Base-by-base conservation (phyloP, 2,888 invertebrate species). In the Euplagia quadripunctaria region DNA sequence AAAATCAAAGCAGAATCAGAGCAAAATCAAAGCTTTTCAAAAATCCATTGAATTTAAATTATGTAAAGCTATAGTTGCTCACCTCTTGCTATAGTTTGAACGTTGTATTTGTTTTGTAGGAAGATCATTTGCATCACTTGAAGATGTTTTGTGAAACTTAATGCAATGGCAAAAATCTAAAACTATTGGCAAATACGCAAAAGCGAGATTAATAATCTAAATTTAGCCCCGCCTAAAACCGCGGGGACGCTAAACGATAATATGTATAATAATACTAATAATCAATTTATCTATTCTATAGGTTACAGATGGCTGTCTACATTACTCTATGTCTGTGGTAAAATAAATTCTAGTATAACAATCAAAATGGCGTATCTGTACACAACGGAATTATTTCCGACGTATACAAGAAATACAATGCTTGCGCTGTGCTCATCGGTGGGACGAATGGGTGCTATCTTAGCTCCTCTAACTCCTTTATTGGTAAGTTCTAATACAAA, bases 331-430 rank as follows among this genome's bases (percentile, higher is more conserved):
- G 8, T 68, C 14, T n/a, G 68, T 14, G 55, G 68, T 8, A 14
- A 67, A 20, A 49, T 68, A 68, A 68, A 68, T 68, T 55, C 68
- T 9, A 55, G 55, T 42, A 68, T 68, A 16, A 68, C 68, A n/a
- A 68, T 68, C 55, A 69, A 71, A 20, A 67, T 71, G 43, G 66
- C 51, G 31, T 71, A n/a, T 11, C n/a, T 76, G 8, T 73, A 73
- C 42, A 71, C 76, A 14, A 64, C 76, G 12, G 75, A 76, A 51
- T 41, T 73, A 64, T 73, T 76, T 17, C 73, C 73, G 20, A 76
- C 76, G 0, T 76, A 76, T 52, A 73, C 73, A 0, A 65, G 76
- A 4, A 76, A 76, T 16, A 73, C 76, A 0, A 76, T 76, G 76
- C 71, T 64, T 14, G 73, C 73, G 1, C 14, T 76, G 1, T 70